Percentiles rank a stretch among this genome's conserved stretches.
Evolutionary conservation across 2,113 vertebrate species (phyloP).

Genomic region (Saimiri boliviensis): DNA sequence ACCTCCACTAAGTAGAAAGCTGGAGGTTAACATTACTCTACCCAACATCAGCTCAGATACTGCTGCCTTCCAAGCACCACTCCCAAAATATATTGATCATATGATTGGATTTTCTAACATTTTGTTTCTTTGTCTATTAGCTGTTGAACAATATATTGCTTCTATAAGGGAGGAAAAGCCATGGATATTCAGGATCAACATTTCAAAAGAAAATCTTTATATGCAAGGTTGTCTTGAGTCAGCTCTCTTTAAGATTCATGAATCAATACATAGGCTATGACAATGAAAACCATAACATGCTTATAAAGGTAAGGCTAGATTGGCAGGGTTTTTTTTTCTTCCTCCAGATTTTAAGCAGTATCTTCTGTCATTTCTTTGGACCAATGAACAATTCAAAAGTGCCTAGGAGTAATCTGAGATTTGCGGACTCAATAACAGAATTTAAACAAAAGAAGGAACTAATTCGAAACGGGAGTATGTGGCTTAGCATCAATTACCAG

Average conservation of each 20-base stretch:
- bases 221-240: background rate
- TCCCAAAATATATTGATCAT: background rate
- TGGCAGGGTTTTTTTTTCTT: background rate
- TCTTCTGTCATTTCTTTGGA: constrained; percentile 25
- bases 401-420: background rate
- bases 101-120: background rate
- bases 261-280: background rate
- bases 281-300: background rate
- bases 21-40: background rate
- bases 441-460: background rate
- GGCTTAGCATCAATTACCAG: background rate
- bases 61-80: background rate
- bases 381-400: constrained; percentile 14
- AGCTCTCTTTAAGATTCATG: background rate
- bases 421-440: background rate
- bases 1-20: background rate
- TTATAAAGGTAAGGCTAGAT: background rate
- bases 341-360: background rate
- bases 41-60: background rate
- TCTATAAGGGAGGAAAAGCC: background rate
- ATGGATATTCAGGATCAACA: background rate
- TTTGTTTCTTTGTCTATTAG: background rate
- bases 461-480: background rate
- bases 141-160: background rate
- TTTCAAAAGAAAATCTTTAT: background rate